A percentile compares a stretch with the other conserved stretches of the same genome.
Conservation (phyloP, 1,140 invertebrate species). For the Conus betulinus region DNA sequence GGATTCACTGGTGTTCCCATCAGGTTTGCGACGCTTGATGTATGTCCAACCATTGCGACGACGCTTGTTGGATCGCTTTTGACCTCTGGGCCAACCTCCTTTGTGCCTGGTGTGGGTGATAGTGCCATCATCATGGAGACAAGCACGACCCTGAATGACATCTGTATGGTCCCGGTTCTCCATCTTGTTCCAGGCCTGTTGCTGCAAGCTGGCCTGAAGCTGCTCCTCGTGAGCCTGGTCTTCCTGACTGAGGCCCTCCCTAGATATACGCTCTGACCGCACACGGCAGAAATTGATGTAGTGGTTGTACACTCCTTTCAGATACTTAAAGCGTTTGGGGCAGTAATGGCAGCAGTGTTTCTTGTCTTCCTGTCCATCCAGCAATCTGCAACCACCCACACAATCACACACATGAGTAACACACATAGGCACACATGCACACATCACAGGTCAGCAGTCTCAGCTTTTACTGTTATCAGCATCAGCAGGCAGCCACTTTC, state of each 20-base stretch:
- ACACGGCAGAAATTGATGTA: conserved; percentile 60
- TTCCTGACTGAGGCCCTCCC: conserved; percentile 45
- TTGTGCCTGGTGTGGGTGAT: conserved; percentile 37
- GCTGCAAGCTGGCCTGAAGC: conserved; percentile 51
- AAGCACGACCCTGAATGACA: conserved; percentile 42
- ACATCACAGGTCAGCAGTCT: no score
- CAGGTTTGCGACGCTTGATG: conserved; percentile 51
- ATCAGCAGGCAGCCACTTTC: no score
- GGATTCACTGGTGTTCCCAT: neutral
- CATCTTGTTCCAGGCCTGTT: conserved; percentile 53
- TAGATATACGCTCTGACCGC: conserved; percentile 51
- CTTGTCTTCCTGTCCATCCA: conserved; percentile 24
- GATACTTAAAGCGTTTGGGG: conserved; percentile 61
- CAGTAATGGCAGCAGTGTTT: conserved; percentile 63
- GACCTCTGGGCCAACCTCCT: conserved; percentile 57
- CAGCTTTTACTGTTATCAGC: no score
- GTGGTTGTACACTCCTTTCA: conserved; percentile 63
- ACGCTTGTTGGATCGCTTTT: conserved; percentile 57
- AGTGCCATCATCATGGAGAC: conserved; percentile 32
- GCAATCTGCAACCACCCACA: conserved; percentile 21
- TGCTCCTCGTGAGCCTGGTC: conserved; percentile 54
- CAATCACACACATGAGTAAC: neutral
- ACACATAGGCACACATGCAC: neutral
- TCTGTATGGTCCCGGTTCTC: conserved; percentile 48
- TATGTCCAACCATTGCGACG: conserved; percentile 57